phyloP scores from a whole-genome alignment of 2,113 vertebrate species.

The Proterorhinus semilunaris region DNA sequence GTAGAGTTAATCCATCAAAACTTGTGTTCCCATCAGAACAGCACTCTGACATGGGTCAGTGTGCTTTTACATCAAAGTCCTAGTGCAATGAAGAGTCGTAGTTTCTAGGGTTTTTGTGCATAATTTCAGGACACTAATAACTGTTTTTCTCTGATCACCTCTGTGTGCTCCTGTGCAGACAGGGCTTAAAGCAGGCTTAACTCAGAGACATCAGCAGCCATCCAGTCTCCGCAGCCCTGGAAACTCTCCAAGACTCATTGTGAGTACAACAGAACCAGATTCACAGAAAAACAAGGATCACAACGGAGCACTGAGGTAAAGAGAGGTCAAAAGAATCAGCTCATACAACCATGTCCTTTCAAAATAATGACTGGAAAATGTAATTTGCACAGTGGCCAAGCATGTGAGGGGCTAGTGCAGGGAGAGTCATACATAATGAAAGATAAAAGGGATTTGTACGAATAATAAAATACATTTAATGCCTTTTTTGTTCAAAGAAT shows the following conservation, averaged over 20 bases:
- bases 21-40: neutral
- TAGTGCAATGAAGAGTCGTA: neutral
- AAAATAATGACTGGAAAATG: neutral
- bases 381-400: neutral
- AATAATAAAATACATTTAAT: neutral
- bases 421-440: neutral
- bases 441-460: neutral
- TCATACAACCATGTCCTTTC: neutral
- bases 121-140: constrained; percentile 60
- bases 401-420: neutral
- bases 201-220: constrained; percentile 58
- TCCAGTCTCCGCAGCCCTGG: constrained; percentile 50
- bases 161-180: constrained; percentile 54
- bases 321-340: constrained; percentile 9
- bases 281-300: constrained; percentile 13
- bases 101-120: constrained; percentile 33
- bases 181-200: constrained; percentile 59
- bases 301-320: constrained; percentile 8
- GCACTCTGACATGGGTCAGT: constrained; percentile 4
- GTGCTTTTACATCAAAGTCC: constrained; percentile 6
- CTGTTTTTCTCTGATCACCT: constrained; percentile 65
- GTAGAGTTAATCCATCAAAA: neutral
- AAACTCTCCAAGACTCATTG: constrained; percentile 53
- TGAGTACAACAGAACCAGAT: constrained; percentile 8
- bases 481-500: neutral